A percentile compares a stretch with the other conserved stretches of the same genome.
These are phyloP conservation scores for Papilio demoleus DNA, from an alignment of 2,888 invertebrate genomes.

Conservation along the genomic window DNA sequence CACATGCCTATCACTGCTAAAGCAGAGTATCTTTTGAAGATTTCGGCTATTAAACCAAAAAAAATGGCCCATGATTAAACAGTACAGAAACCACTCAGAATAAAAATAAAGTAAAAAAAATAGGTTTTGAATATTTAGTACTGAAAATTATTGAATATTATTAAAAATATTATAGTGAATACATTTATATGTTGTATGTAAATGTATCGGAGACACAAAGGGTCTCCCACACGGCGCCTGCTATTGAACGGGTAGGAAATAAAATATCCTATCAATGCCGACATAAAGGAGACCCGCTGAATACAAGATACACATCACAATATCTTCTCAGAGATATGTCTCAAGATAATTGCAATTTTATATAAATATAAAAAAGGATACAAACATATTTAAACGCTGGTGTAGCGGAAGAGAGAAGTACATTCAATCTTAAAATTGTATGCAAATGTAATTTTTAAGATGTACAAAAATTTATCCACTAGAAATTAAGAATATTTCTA, in stretches of 20 bases:
- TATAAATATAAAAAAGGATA: background rate
- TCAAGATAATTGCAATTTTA: conserved; percentile 19
- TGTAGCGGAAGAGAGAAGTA: no score
- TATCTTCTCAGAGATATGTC: conserved; percentile 29
- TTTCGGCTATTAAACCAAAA: no score
- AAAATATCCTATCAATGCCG: conserved; percentile 79
- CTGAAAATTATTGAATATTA: background rate
- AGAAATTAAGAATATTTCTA: no score
- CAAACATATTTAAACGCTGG: no score
- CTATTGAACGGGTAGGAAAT: conserved; percentile 71
- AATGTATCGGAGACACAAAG: conserved; percentile 42
- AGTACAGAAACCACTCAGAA: no score
- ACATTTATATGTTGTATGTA: conserved; percentile 11
- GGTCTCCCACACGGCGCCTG: conserved; percentile 41
- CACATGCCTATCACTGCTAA: no score
- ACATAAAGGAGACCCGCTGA: conserved; percentile 61
- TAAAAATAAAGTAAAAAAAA: background rate
- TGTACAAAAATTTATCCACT: no score
- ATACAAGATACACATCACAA: conserved; percentile 35
- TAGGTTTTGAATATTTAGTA: background rate
- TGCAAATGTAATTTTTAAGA: no score
- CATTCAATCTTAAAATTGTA: no score
- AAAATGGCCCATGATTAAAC: no score
- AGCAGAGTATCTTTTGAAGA: no score
- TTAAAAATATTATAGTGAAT: conserved; percentile 1